A percentile compares a stretch with the other conserved stretches of the same genome.
phyloP scores from a whole-genome alignment of 2,888 invertebrate genomes.

The Peribatodes rhomboidaria region DNA sequence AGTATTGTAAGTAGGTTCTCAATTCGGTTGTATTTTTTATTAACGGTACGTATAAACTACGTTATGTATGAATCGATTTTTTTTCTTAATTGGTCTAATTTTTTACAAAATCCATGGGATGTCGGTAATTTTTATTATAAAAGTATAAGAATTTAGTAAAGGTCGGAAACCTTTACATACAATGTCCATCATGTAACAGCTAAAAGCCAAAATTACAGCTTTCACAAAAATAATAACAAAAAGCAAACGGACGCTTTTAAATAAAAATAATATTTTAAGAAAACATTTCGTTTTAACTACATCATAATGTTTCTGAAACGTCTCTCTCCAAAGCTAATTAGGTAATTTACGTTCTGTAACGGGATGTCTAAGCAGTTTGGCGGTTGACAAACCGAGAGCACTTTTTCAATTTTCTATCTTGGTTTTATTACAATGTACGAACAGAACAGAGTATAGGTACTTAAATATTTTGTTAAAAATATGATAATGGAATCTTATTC shows the following conservation, averaged over 20 bases:
- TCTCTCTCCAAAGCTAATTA: constrained; percentile 21
- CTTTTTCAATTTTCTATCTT: constrained; percentile 59
- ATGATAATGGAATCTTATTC: too few relatives aligned
- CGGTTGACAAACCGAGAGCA: constrained; percentile 53
- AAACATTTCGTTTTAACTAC: constrained; percentile 22
- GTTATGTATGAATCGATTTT: too few relatives aligned
- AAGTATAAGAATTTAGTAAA: too few relatives aligned
- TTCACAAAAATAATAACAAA: constrained; percentile 26
- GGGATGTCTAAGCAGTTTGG: constrained; percentile 48
- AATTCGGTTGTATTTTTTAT: too few relatives aligned
- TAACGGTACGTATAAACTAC: too few relatives aligned
- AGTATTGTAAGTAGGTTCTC: too few relatives aligned
- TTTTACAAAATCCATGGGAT: too few relatives aligned
- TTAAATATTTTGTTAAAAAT: too few relatives aligned
- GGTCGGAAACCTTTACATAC: too few relatives aligned
- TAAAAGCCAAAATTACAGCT: constrained; percentile 16
- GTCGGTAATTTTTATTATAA: too few relatives aligned
- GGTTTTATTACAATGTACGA: constrained; percentile 17
- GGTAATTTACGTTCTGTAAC: constrained; percentile 35
- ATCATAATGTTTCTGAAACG: constrained; percentile 20
- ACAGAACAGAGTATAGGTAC: background rate
- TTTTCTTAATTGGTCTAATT: too few relatives aligned
- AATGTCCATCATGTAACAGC: background rate
- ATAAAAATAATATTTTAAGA: constrained; percentile 17
- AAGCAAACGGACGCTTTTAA: constrained; percentile 35